Evolutionary conservation across 1,140 invertebrate species (phyloP), one percentile per base, ranked within the genome.

Genomic region (Plutomurus gul): DNA sequence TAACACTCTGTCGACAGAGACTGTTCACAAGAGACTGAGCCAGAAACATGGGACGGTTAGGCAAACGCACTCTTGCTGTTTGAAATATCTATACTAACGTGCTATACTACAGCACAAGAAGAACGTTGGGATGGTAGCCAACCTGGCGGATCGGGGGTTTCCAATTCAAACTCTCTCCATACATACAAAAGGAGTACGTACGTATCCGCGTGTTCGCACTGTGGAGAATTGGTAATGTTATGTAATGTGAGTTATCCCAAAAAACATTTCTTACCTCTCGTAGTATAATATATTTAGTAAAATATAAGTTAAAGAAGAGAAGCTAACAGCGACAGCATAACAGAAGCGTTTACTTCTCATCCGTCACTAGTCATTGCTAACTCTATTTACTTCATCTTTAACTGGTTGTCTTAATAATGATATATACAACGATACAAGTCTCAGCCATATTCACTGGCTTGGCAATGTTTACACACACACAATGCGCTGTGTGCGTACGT

Each of bases 71-170:
- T 51, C 6, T 51, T 18, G 20, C 20, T 49, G 47, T 51, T 10
- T 51, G 20, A 3, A 51, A 8, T 36, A 6, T 36, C 4, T 65
- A 65, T 65, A n/a, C 56, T 1, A 65, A 49, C 25, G 27, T 65
- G n/a, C n/a, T n/a, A n/a, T n/a, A n/a, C n/a, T n/a, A n/a, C n/a
- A n/a, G n/a, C n/a, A n/a, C n/a, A n/a, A n/a, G n/a, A n/a, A n/a
- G n/a, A 33, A 33, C 27, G 16, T 65, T 65, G 56, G 56, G 56
- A 33, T 49, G 46, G 46, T 27, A 65, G 56, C 27, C 56, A 65
- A 65, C 56, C 56, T 65, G 56, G 56, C 56, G 56, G 56, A 65
- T 65, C 56, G 56, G 56, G 56, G 56, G 56, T 65, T 65, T 65
- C 13, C 56, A 36, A 33, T 27, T 33, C 11, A 16, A 13, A 33